Conservation (phyloP, 2,888 invertebrate genomes). For the Coecobrya sp. region DNA sequence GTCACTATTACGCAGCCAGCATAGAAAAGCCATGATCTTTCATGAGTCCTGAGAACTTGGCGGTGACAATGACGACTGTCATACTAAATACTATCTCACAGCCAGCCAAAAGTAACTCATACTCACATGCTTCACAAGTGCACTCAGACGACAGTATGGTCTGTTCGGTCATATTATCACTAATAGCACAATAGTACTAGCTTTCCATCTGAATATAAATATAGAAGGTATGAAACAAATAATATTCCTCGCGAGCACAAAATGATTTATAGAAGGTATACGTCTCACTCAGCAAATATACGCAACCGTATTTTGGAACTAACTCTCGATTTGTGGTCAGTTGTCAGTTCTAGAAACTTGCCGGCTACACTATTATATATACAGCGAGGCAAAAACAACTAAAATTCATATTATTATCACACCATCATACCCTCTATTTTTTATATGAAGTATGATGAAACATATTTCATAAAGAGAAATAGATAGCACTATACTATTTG, state of each 20-base stretch:
- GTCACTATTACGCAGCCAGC: neutral
- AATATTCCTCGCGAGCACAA: neutral
- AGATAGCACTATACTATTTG: too few species aligned
- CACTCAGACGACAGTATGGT: slow-evolving; percentile 14
- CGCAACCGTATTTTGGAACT: neutral
- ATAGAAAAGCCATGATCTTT: slow-evolving; percentile 46
- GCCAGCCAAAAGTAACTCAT: slow-evolving; percentile 27
- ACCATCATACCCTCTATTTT: neutral
- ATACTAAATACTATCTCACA: slow-evolving; percentile 17
- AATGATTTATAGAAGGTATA: slow-evolving; percentile 18
- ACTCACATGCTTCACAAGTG: slow-evolving; percentile 9
- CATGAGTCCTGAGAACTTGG: slow-evolving; percentile 28
- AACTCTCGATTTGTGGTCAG: slow-evolving; percentile 3
- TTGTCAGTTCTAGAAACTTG: neutral
- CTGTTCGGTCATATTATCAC: neutral
- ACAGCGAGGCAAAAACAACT: neutral
- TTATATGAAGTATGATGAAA: neutral
- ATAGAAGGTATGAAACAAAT: neutral
- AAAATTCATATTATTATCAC: neutral
- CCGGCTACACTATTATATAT: neutral
- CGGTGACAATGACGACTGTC: slow-evolving; percentile 67
- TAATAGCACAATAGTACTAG: neutral
- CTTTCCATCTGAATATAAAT: neutral
- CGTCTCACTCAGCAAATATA: neutral
- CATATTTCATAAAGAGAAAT: too few species aligned